phyloP scores from a whole-genome alignment of 1,140 invertebrate species.

The Meloidogyne floridensis region DNA sequence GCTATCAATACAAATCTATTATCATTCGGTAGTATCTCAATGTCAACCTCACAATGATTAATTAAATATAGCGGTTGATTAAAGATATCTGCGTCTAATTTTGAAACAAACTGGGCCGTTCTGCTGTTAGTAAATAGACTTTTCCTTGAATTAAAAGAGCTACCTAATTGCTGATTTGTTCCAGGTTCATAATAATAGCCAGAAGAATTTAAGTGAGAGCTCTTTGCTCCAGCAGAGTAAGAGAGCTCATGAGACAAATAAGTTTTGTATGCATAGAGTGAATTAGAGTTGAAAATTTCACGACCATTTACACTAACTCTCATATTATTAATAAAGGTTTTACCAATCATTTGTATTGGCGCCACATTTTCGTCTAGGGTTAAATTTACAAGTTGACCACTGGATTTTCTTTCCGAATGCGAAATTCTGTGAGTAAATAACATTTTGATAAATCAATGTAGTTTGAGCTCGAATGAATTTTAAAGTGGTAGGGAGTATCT shows the following conservation, averaged over 20 bases:
- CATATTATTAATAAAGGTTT: slow-evolving; percentile 10
- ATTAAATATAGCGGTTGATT: slow-evolving; percentile 20
- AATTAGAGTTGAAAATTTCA: slow-evolving; percentile 5
- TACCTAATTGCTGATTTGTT: background rate
- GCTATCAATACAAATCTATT: background rate
- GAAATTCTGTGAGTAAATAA: too few species aligned
- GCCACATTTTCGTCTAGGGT: too few species aligned
- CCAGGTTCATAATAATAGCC: background rate
- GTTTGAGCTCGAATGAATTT: too few species aligned
- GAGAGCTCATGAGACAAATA: slow-evolving; percentile 4
- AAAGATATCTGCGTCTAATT: slow-evolving; percentile 16
- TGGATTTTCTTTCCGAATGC: too few species aligned
- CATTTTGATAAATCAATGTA: too few species aligned
- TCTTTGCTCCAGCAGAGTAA: slow-evolving; percentile 12
- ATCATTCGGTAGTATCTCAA: slow-evolving; percentile 6
- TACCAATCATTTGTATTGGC: background rate
- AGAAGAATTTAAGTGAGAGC: background rate
- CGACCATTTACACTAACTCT: slow-evolving; percentile 11
- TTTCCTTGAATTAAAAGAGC: background rate
- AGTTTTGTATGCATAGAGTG: slow-evolving; percentile 17
- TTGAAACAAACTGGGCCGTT: slow-evolving; percentile 8
- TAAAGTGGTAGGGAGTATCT: too few species aligned
- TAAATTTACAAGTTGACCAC: too few species aligned
- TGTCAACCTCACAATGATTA: slow-evolving; percentile 18
- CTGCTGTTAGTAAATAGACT: background rate